Conservation (phyloP, 2,113 vertebrate species). For the Chloroceryle aenea region DNA sequence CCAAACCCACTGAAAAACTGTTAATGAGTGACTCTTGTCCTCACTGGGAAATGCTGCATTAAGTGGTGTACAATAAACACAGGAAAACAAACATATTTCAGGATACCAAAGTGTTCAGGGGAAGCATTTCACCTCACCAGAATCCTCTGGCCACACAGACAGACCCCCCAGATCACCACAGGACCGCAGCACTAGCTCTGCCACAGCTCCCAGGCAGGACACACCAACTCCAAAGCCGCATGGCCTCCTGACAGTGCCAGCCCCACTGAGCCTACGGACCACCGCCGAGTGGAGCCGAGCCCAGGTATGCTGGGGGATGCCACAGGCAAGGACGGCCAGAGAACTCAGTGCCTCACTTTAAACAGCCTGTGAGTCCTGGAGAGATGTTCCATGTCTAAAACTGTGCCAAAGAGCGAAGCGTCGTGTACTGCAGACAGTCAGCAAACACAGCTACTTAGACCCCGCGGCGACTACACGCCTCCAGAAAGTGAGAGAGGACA, state of each 20-base stretch:
- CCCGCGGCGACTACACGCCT: rapidly evolving
- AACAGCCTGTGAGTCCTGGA: neutral
- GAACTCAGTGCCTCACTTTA: neutral
- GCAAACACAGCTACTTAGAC: neutral
- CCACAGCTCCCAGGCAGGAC: neutral
- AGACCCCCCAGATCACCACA: neutral
- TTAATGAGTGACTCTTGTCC: neutral
- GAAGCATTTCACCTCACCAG: neutral
- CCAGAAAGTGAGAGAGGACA: neutral
- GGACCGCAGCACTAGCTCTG: neutral
- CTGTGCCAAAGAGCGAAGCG: neutral
- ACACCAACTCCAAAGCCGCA: neutral
- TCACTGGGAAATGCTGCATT: neutral
- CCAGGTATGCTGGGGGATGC: neutral
- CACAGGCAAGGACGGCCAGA: neutral
- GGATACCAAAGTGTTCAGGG: neutral
- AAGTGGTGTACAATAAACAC: neutral
- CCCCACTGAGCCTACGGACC: neutral
- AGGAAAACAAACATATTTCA: neutral
- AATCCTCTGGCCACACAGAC: neutral
- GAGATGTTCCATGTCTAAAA: neutral
- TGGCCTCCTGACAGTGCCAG: neutral
- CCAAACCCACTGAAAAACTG: neutral
- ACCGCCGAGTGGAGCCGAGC: rapidly evolving
- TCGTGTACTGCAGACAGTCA: neutral